Evolutionary conservation across 2,888 invertebrate genomes (phyloP), one percentile per base, ranked within the genome.

Genomic region (Drosophila prostipennis): DNA sequence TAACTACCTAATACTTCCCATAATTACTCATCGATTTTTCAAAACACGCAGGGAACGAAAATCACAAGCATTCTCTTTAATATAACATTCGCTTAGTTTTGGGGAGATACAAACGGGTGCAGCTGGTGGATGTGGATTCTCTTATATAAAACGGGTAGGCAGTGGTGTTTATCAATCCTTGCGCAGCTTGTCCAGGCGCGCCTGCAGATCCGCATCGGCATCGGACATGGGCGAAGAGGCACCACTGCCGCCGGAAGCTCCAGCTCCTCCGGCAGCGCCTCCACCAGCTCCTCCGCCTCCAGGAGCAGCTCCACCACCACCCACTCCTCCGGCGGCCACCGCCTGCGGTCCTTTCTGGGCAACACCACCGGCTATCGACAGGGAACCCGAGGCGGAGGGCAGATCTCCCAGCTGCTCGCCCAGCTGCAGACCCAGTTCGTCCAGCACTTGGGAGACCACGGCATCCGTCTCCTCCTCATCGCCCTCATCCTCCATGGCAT

Each of bases 381-480:
- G 92, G 0, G 94, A 93, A 74, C 94, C 94, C 3, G 93, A 92
- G 65, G 94, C 94, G 34, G 88, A 84, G 65, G 99, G 99, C 77
- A 99, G 93, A 43, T 97, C 98, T 34, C 96, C 96, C 67, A 99
- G 93, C 91, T 97, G 96, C 92, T 99, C 99, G 74, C 95, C 96
- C 88, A 99, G 93, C 93, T 99, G 98, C 73, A 99, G 94, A 34
- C 99, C 99, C 80, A 99, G 93, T 93, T 99, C 99, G 92, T 99
- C 99, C 85, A 99, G 93, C 58, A 99, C 98, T 94, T 99, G 98
- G 2, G 96, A 94, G 36, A 99, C 98, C 82, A 99, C 96, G 53
- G 97, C 97, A 93, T 99, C 98, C 90, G 98, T 98, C 93, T 99
- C 99, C 90, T 99, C 98, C 91, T 99, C 98, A 91, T 99, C 99